A percentile compares a stretch with the other conserved stretches of the same genome.
Evolutionary conservation across 2,797 vertebrate species (phyloP).

Genomic region (Hydrophis major): DNA sequence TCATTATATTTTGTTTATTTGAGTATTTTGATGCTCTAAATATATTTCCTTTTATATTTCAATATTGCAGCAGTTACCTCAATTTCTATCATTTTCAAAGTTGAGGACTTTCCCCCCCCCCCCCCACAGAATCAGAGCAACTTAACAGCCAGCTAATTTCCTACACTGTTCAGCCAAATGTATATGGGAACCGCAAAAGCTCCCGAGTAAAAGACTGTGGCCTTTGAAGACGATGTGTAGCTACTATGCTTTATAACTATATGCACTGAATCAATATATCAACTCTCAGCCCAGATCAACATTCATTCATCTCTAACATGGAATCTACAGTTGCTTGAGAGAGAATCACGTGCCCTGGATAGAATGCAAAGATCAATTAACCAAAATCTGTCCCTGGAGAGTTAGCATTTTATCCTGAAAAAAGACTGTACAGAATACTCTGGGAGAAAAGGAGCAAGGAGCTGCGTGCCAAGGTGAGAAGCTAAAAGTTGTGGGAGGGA

Average conservation of each 20-base stretch:
- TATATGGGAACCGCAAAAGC: background rate
- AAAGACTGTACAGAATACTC: background rate
- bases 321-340: background rate
- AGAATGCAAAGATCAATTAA: background rate
- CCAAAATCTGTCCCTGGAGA: background rate
- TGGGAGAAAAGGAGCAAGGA: background rate
- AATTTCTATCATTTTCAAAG: too few relatives aligned
- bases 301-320: background rate
- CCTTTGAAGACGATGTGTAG: background rate
- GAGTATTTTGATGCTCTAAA: background rate
- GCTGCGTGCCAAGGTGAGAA: background rate
- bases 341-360: background rate
- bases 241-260: background rate
- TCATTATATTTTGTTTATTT: background rate
- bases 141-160: background rate
- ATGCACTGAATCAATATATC: background rate
- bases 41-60: background rate
- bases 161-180: background rate
- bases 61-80: background rate
- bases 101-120: background rate
- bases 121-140: background rate
- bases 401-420: background rate
- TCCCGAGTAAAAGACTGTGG: background rate
- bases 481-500: background rate
- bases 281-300: background rate